Percentiles rank a stretch among this genome's conserved stretches.
phyloP scores from a whole-genome alignment of 1,140 invertebrate species.

The Akabosia matsudoensis region DNA sequence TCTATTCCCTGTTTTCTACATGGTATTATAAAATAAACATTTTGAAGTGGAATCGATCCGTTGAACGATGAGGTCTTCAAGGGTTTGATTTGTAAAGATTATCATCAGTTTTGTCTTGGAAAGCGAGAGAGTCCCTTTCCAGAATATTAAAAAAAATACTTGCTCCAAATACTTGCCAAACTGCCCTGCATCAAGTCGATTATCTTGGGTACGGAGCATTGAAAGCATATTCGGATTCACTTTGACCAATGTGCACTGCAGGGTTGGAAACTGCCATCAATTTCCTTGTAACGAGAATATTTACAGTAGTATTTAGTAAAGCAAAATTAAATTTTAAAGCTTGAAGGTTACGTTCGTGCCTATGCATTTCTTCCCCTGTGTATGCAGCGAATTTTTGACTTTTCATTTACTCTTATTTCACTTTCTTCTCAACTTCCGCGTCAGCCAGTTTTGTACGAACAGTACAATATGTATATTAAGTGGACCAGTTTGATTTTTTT shows the following conservation, averaged over 20 bases:
- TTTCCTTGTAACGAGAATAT: neutral
- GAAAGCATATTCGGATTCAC: slow-evolving; percentile 14
- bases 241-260: neutral
- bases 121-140: too few relatives aligned
- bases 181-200: neutral
- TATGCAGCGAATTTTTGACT: slow-evolving; percentile 9
- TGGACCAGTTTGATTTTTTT: too few relatives aligned
- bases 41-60: too few relatives aligned
- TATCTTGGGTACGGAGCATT: neutral
- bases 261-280: neutral
- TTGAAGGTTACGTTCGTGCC: neutral
- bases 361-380: slow-evolving; percentile 22
- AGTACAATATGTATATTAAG: neutral
- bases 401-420: slow-evolving; percentile 5
- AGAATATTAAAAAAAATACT: too few relatives aligned
- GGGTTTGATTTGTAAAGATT: too few relatives aligned
- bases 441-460: neutral
- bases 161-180: neutral
- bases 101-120: too few relatives aligned
- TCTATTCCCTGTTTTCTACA: too few relatives aligned
- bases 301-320: neutral
- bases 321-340: neutral
- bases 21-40: too few relatives aligned
- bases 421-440: neutral
- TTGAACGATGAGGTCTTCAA: too few relatives aligned